Percentiles rank a stretch among this genome's conserved stretches.
Evolutionary conservation across 2,888 invertebrate species (phyloP).

Genomic region (Netelia virgata): DNA sequence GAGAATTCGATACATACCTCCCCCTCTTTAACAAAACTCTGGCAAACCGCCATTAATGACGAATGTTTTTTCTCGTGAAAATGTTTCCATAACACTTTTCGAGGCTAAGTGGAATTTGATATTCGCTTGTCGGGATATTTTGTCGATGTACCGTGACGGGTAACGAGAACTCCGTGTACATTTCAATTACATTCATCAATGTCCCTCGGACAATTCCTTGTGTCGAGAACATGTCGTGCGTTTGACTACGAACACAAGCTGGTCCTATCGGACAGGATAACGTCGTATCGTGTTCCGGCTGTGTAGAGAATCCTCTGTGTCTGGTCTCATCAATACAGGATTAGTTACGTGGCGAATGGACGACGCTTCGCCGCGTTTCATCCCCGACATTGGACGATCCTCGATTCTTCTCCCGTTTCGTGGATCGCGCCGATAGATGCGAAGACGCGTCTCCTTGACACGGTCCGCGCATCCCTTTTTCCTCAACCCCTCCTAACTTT

Average conservation of each 20-base stretch:
- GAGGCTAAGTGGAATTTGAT: constrained; percentile 34
- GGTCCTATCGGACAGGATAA: constrained; percentile 35
- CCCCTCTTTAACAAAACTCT: neutral
- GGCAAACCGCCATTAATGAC: constrained; percentile 17
- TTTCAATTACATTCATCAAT: constrained; percentile 54
- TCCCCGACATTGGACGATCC: neutral
- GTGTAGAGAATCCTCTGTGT: neutral
- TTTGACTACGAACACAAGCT: constrained; percentile 20
- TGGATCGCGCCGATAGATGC: constrained; percentile 3
- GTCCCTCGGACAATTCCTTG: constrained; percentile 19
- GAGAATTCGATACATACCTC: too few relatives aligned
- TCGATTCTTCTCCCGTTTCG: neutral
- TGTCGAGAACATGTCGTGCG: neutral
- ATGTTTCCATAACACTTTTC: neutral
- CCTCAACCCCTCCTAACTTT: constrained; percentile 13
- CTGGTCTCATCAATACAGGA: neutral
- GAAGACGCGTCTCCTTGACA: constrained; percentile 13
- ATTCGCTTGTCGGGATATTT: constrained; percentile 1
- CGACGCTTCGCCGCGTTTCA: constrained; percentile 6
- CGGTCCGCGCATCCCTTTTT: neutral
- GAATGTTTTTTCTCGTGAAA: neutral
- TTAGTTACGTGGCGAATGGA: neutral
- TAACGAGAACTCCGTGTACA: constrained; percentile 28
- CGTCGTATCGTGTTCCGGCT: constrained; percentile 33
- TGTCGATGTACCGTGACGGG: neutral